Conservation (phyloP, 2,113 vertebrate genomes). For the Grantiella picta region DNA sequence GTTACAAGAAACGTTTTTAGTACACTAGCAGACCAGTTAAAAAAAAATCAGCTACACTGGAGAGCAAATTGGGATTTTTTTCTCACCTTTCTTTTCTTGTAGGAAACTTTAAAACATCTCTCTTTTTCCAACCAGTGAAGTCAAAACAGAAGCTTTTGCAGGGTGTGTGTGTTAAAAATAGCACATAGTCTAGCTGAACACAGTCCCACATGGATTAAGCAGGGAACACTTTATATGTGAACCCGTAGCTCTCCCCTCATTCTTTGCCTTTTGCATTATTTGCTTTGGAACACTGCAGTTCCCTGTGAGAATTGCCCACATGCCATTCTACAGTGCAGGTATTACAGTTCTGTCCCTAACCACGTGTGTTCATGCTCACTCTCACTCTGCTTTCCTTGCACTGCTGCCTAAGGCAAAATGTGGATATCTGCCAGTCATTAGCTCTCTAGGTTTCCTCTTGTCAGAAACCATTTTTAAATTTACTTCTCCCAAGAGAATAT, state of each 20-base stretch:
- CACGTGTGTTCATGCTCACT: not conserved
- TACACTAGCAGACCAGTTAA: not conserved
- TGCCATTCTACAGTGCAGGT: not conserved
- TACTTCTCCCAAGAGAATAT: not conserved
- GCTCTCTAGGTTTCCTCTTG: not conserved
- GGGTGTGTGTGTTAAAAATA: not conserved
- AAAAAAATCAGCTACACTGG: not conserved
- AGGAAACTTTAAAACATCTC: not conserved
- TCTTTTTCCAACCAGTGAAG: not conserved
- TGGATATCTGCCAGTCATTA: not conserved
- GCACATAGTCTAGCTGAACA: not conserved
- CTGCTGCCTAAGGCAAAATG: not conserved
- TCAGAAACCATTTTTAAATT: not conserved
- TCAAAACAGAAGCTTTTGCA: not conserved
- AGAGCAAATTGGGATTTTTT: not conserved
- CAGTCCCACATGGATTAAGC: not conserved
- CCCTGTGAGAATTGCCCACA: not conserved
- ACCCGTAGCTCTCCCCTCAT: not conserved
- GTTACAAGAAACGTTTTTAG: not conserved
- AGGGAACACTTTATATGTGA: not conserved
- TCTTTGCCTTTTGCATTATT: not conserved
- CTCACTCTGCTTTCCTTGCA: not conserved
- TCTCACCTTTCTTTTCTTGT: not conserved
- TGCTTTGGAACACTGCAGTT: not conserved
- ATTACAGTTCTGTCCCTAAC: not conserved